Base-by-base conservation (phyloP, 2,113 vertebrate species). In the Madoqua kirkii region DNA sequence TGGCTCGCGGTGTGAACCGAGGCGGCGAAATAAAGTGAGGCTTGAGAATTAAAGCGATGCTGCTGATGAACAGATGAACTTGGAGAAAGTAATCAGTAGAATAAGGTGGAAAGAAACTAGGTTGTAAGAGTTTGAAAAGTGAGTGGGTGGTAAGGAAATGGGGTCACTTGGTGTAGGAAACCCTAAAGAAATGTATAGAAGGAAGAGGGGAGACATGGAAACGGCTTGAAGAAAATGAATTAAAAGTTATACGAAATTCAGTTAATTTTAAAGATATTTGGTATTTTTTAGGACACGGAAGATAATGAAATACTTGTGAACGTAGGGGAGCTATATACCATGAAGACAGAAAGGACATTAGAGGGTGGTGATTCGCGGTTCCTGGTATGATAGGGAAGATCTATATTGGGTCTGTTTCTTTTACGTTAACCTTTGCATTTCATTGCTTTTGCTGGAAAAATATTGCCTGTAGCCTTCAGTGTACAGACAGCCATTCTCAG, bases 21-120 rank as follows among this genome's bases (percentile, higher is more conserved):
- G 52, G 36, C 95, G 57, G 79, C 48, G 29, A 93, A 91, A 89
- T 45, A 50, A 97, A 78, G 94, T 45, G 59, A 93, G 27, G 31
- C 10, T 33, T 92, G 48, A 87, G 67, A 33, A 87, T 11, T 85
- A 67, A 93, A 87, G 48, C 6, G 19, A 31, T 54, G 81, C 84
- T 87, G 71, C 21, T 85, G 57, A 89, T 85, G 31, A 91, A 67
- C 4, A 15, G 52, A 93, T 19, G 87, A n/a, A 93, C 52, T 90
- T 45, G 52, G 67, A 89, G 79, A 95, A 98, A 93, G 45, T 87
- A 93, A 97, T 96, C 94, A 97, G 95, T 81, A 85, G 43, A 81
- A n/a, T n/a, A 60, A 59, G 15, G 33, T 62, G 27, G 50, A 50
- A 93, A 93, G 52, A 97, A 98, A 96, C 36, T 94, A 90, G 94